Conservation (phyloP, 37 sponge, comb jelly and placozoan species). For the Spongilla lacustris region DNA sequence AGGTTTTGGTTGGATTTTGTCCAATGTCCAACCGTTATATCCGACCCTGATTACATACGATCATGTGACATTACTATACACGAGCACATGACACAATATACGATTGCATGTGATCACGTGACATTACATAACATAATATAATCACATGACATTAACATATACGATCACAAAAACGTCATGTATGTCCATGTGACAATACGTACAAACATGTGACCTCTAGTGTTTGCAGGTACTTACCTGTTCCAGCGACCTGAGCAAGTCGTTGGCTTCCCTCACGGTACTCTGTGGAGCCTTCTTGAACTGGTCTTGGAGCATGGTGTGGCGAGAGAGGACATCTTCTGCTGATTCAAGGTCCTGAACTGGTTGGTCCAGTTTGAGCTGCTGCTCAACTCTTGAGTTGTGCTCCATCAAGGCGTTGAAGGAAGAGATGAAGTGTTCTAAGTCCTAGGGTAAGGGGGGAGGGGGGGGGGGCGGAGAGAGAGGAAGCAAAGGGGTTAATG, state of each 20-base stretch:
- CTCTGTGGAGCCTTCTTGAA: conserved; percentile 73
- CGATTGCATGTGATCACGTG: too few species aligned
- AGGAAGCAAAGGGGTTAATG: not conserved
- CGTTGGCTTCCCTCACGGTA: conserved; percentile 62
- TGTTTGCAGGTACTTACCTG: conserved; percentile 13
- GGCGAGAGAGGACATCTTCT: conserved; percentile 56
- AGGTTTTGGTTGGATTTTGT: too few species aligned
- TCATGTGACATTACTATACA: too few species aligned
- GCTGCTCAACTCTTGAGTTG: conserved; percentile 67
- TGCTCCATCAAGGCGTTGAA: conserved; percentile 79
- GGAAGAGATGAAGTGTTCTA: conserved; percentile 76
- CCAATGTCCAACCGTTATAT: too few species aligned
- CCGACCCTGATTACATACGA: too few species aligned
- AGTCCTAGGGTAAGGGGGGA: conserved; percentile 30
- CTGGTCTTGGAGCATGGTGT: conserved; percentile 64
- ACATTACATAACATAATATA: too few species aligned
- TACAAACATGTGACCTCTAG: not conserved
- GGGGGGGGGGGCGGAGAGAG: not conserved
- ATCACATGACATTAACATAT: too few species aligned
- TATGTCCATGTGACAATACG: too few species aligned
- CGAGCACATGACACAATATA: too few species aligned
- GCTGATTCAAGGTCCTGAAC: conserved; percentile 38
- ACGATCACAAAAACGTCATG: too few species aligned
- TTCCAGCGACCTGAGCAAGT: conserved; percentile 65
- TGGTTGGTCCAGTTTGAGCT: conserved; percentile 45